These are phyloP conservation scores for Drosophila funebris DNA, from an alignment of 1,140 invertebrate genomes.

Conservation along the genomic window DNA sequence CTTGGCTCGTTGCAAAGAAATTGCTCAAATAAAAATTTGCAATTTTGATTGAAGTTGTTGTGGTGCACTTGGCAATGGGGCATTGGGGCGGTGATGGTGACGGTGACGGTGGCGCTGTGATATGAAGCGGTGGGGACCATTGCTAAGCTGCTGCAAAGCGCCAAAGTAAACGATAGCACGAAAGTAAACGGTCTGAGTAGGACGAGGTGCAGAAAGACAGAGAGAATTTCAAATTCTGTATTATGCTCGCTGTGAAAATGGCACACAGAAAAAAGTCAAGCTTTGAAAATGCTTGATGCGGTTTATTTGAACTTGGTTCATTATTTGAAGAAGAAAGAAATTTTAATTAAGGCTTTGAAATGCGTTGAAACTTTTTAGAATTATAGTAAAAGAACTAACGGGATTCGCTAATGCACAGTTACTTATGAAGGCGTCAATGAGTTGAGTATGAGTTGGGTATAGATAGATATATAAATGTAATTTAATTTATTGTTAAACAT, in stretches of 20 bases:
- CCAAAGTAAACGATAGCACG: constrained; percentile 43
- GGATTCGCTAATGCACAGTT: background rate
- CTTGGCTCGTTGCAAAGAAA: constrained; percentile 75
- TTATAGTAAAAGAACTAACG: background rate
- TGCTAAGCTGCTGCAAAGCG: constrained; percentile 68
- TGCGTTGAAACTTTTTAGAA: constrained; percentile 13
- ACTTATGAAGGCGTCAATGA: background rate
- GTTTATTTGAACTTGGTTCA: constrained; percentile 43
- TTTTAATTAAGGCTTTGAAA: constrained; percentile 8
- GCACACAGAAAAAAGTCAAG: constrained; percentile 40
- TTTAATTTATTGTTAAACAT: too few relatives aligned
- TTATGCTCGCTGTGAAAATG: background rate
- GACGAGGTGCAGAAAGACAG: too few relatives aligned
- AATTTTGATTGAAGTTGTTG: constrained; percentile 80
- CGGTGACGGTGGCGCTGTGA: too few relatives aligned
- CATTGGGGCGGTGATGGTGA: too few relatives aligned
- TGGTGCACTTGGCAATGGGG: constrained; percentile 18
- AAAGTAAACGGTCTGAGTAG: background rate
- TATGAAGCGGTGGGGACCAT: background rate
- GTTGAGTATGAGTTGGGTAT: background rate
- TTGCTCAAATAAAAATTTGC: constrained; percentile 80
- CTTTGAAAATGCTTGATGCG: constrained; percentile 20
- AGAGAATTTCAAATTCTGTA: background rate
- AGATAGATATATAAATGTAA: too few relatives aligned
- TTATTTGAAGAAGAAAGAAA: constrained; percentile 47